Base-by-base conservation (phyloP, 2,888 invertebrate species). In the Drosophila yooni region DNA sequence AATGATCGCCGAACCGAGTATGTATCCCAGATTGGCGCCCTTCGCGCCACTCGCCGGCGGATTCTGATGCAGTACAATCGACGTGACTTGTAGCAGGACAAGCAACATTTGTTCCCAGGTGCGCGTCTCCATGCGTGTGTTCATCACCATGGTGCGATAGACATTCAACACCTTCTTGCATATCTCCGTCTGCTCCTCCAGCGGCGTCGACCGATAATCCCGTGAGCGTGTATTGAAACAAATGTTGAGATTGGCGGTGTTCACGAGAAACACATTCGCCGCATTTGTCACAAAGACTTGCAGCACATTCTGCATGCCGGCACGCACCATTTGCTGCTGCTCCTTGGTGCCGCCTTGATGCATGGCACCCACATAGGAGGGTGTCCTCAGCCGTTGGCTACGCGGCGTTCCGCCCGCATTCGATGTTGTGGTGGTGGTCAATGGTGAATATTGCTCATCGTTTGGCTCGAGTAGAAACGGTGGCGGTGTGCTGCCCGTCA, bases 71-170 rank as follows among this genome's bases (percentile, higher is more conserved):
- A 99, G 94, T 57, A 98, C 97, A 70, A 97, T 94, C 0, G 98
- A 97, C 3, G 99, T 99, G 74, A 99, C 97, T 94, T 98, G 98
- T 62, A 99, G 94, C 80, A 99, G 94, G 53, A 99, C 98, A 79
- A 97, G 92, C 66, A 98, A 92, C 72, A 98, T 94, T 92, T 98
- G 98, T 92, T 98, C 98, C 99, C 99, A 99, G 18, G 99, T 98
- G 90, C 95, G 95, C 79, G 96, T 96, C 91, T 98, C 98, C 96
- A 99, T 97, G 82, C 96, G 95, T 1, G 98, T 97, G 91, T 98
- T 98, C 98, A 99, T 99, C 40, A 99, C 99, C 96, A 99, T 98
- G 91, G 97, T 98, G 80, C 99, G 95, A 94, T 99, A 99, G 83
- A 99, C 98, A 93, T 98, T 99, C 68, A 99, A 94, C 73, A 99